Percentiles rank a stretch among this genome's conserved stretches.
Evolutionary conservation across 2,797 vertebrate genomes (phyloP).

Genomic region (Brachyalestes nurse): DNA sequence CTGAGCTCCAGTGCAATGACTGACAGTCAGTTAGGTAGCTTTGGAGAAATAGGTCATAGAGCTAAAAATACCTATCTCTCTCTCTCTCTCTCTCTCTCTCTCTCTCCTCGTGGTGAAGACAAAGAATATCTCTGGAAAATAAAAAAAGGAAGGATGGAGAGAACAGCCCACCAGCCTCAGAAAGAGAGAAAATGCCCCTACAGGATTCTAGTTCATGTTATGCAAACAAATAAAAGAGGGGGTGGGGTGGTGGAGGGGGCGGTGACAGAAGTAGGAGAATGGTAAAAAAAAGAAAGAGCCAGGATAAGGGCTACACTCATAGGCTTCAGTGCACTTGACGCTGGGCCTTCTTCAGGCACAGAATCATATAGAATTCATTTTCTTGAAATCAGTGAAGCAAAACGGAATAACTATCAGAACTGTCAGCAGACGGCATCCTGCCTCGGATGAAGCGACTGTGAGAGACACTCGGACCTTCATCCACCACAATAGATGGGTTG

Average conservation of each 20-base stretch:
- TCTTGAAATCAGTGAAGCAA: conserved; percentile 78
- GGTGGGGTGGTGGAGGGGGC: conserved; percentile 56
- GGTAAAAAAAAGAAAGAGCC: conserved; percentile 65
- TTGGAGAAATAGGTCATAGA: conserved; percentile 85
- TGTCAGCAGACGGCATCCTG: conserved; percentile 48
- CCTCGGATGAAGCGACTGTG: conserved; percentile 43
- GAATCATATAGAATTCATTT: conserved; percentile 77
- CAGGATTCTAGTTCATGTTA: conserved; percentile 38
- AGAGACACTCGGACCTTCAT: conserved; percentile 24
- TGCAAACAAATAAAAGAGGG: conserved; percentile 56
- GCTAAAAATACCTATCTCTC: conserved; percentile 84
- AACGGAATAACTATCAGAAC: conserved; percentile 63
- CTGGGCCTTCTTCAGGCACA: conserved; percentile 39
- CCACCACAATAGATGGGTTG: conserved; percentile 45
- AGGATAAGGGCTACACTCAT: conserved; percentile 66
- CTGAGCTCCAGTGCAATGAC: conserved; percentile 72
- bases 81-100: conserved; percentile 56
- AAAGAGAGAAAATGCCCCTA: conserved; percentile 60
- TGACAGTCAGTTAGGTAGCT: conserved; percentile 80
- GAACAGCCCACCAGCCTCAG: conserved; percentile 46
- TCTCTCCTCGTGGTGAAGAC: conserved; percentile 58
- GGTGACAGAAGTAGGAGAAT: conserved; percentile 52
- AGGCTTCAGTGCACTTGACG: conserved; percentile 55
- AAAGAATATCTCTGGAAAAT: conserved; percentile 63
- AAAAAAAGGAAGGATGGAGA: conserved; percentile 59